These are phyloP conservation scores for Lipophrys pholis DNA, from an alignment of 2,113 vertebrate genomes.

Conservation along the genomic window DNA sequence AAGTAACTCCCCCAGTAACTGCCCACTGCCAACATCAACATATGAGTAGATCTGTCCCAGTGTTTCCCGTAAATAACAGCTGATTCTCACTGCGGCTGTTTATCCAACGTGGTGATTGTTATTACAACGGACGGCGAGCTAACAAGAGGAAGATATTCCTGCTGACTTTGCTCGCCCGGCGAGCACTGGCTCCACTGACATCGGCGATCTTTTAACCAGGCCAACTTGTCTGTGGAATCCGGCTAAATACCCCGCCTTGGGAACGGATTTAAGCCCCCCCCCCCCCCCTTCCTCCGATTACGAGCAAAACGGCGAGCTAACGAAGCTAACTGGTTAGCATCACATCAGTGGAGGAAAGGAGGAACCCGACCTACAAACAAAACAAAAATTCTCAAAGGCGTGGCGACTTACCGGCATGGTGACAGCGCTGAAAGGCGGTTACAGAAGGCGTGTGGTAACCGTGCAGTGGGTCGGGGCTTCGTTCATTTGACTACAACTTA, in stretches of 20 bases:
- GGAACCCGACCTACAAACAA: conserved; percentile 56
- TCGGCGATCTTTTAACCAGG: not conserved
- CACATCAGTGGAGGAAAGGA: conserved; percentile 69
- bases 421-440: not conserved
- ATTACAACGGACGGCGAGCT: no score
- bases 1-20: no score
- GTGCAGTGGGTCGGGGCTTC: not conserved
- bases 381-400: conserved; percentile 34
- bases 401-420: conserved; percentile 80
- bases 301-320: conserved; percentile 18
- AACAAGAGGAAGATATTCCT: no score
- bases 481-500: conserved; percentile 28
- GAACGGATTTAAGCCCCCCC: not conserved
- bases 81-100: no score
- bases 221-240: not conserved
- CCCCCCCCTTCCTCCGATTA: not conserved
- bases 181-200: not conserved
- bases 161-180: conserved; percentile 47
- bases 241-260: not conserved
- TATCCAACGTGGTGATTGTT: no score
- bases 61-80: no score
- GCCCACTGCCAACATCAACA: no score
- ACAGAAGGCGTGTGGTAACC: not conserved
- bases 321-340: conserved; percentile 68
- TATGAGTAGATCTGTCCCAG: no score